Conservation (phyloP, 2,797 vertebrate species). For the Lindbergichthys nudifrons region DNA sequence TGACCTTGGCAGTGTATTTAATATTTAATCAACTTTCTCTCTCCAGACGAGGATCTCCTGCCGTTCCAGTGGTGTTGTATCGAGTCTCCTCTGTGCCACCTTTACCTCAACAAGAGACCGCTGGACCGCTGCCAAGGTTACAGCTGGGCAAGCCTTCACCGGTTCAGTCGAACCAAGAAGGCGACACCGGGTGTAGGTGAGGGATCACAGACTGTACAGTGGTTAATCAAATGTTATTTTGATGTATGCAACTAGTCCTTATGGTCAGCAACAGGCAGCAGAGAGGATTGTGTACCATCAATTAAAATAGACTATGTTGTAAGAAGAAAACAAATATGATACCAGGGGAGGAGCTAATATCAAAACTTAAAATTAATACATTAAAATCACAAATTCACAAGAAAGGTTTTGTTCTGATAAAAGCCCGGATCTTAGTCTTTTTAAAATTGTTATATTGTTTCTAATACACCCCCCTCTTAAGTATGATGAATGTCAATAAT, state of each 20-base stretch:
- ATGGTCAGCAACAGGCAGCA: background rate
- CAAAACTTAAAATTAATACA: no score
- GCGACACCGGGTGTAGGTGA: conserved; percentile 82
- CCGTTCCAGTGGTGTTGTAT: conserved; percentile 89
- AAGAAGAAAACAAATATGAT: no score
- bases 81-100: conserved; percentile 81
- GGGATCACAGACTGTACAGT: conserved; percentile 12
- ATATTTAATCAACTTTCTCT: conserved; percentile 8
- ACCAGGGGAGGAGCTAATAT: no score
- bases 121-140: conserved; percentile 84
- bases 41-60: conserved; percentile 84
- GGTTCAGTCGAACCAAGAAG: conserved; percentile 46
- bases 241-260: background rate
- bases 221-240: background rate
- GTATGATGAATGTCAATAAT: background rate
- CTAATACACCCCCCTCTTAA: no score
- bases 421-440: no score
- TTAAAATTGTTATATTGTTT: no score
- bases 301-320: background rate
- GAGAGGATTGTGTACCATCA: background rate
- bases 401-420: no score
- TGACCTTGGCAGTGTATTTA: no score
- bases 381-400: no score
- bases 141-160: conserved; percentile 64
- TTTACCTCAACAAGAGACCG: conserved; percentile 85